Conservation (phyloP, 2,113 vertebrate genomes). For the Dromaius novaehollandiae region DNA sequence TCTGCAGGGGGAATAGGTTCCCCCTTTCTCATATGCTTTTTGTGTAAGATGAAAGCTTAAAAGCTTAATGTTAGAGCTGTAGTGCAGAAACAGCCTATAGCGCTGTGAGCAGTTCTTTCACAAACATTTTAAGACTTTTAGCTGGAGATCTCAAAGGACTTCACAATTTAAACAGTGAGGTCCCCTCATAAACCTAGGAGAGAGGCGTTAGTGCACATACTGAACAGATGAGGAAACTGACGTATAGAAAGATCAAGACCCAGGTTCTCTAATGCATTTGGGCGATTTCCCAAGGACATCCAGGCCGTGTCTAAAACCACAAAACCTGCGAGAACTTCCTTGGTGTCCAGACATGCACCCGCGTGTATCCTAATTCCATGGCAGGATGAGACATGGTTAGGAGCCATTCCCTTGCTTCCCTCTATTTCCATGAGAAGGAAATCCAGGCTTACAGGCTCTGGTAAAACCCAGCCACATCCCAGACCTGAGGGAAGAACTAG, state of each 20-base stretch:
- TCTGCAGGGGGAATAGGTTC: not conserved
- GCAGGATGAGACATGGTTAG: not conserved
- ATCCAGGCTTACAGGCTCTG: not conserved
- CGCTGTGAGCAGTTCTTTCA: not conserved
- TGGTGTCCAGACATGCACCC: not conserved
- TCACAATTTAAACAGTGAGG: not conserved
- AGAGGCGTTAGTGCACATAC: not conserved
- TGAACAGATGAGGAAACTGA: not conserved
- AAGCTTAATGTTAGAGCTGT: not conserved
- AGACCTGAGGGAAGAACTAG: not conserved
- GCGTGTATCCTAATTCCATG: not conserved
- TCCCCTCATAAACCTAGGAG: not conserved
- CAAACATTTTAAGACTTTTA: not conserved
- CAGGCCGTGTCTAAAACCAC: not conserved
- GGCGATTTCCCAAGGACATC: not conserved
- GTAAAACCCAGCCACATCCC: not conserved
- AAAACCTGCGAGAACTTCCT: not conserved
- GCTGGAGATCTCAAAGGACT: not conserved
- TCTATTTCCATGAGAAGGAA: not conserved
- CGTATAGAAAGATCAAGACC: not conserved
- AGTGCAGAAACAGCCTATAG: not conserved
- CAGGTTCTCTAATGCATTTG: not conserved
- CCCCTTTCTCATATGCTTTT: not conserved
- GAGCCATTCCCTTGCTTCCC: not conserved
- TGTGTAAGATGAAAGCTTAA: not conserved